These are phyloP conservation scores for Conus ventricosus DNA, from an alignment of 1,140 invertebrate genomes.

Conservation along the genomic window DNA sequence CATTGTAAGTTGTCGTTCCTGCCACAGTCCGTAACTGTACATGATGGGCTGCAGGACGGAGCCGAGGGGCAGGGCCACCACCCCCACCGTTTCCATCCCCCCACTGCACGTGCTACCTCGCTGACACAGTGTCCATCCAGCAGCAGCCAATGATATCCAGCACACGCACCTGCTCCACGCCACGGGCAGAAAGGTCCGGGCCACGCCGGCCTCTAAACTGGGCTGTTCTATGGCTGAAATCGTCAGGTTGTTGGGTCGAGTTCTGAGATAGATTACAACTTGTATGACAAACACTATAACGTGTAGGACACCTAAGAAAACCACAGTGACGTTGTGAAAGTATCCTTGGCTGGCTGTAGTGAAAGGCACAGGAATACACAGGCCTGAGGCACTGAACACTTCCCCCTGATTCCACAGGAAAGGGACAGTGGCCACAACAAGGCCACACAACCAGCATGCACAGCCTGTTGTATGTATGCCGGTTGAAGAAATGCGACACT, in stretches of 20 bases:
- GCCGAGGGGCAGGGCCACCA: not conserved
- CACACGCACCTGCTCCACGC: not conserved
- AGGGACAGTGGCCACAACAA: not conserved
- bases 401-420: not conserved
- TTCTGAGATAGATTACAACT: not conserved
- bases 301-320: not conserved
- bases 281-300: not conserved
- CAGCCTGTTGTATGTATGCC: not conserved
- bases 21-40: not conserved
- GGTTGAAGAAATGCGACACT: not conserved
- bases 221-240: not conserved
- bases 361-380: not conserved
- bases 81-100: too few relatives aligned
- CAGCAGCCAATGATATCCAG: not conserved
- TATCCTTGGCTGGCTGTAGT: not conserved
- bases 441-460: not conserved
- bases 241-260: not conserved
- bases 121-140: not conserved
- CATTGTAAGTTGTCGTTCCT: not conserved
- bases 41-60: not conserved
- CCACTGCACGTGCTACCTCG: not conserved
- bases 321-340: not conserved
- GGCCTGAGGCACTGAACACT: not conserved
- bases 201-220: not conserved
- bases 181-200: not conserved